A percentile compares a stretch with the other conserved stretches of the same genome.
Conservation (phyloP, 2,797 vertebrate species). For the Danio jaintianensis region DNA sequence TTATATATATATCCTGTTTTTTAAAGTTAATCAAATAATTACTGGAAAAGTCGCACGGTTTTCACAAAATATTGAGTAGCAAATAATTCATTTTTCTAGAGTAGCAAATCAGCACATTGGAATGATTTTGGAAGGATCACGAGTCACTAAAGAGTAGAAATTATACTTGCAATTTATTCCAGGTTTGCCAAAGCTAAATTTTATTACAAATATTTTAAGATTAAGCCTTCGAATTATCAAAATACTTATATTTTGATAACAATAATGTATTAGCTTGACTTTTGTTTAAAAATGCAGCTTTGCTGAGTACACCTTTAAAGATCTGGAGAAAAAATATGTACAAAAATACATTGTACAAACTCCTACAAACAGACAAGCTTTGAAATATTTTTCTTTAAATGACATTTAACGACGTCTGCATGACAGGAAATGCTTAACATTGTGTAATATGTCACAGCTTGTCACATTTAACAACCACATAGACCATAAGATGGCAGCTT, state of each 20-base stretch:
- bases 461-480: background rate
- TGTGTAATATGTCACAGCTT: background rate
- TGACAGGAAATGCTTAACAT: background rate
- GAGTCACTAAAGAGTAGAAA: background rate
- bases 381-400: background rate
- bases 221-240: too few relatives aligned
- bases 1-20: too few relatives aligned
- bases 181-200: background rate
- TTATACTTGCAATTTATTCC: background rate
- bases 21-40: background rate
- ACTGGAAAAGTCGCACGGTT: too few relatives aligned
- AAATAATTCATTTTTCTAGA: background rate
- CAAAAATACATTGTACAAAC: background rate
- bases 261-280: background rate
- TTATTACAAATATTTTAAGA: background rate
- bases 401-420: background rate
- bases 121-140: background rate
- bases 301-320: background rate
- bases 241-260: background rate
- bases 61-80: background rate
- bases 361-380: background rate
- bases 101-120: background rate
- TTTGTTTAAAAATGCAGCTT: background rate
- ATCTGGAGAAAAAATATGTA: too few relatives aligned
- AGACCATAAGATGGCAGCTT: background rate